Evolutionary conservation across 2,113 vertebrate genomes (phyloP).

Genomic region (Pungitius pungitius): DNA sequence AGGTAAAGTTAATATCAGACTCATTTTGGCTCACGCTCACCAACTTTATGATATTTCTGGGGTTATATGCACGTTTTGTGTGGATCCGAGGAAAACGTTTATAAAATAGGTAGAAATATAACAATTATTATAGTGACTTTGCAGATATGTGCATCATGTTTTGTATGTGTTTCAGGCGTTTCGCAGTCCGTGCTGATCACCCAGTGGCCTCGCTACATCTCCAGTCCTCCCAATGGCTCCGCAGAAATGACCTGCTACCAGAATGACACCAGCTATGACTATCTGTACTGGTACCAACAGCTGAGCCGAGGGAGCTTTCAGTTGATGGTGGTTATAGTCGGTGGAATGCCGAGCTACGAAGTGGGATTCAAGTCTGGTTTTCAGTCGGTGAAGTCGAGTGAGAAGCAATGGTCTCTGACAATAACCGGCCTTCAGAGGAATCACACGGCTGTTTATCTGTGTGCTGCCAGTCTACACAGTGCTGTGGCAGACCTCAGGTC

Average conservation of each 20-base stretch:
- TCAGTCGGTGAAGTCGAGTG: background rate
- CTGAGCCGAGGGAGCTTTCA: background rate
- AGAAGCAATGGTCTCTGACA: slow-evolving; percentile 38
- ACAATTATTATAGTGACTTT: background rate
- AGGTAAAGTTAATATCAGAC: slow-evolving; percentile 32
- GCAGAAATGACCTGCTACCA: slow-evolving; percentile 58
- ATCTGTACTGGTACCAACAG: slow-evolving; percentile 55
- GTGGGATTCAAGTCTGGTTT: slow-evolving; percentile 37
- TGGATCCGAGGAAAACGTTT: background rate
- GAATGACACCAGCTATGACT: slow-evolving; percentile 41
- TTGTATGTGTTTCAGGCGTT: slow-evolving; percentile 20
- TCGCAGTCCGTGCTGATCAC: slow-evolving; percentile 41
- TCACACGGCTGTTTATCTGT: slow-evolving; percentile 48
- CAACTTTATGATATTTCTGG: too few species aligned
- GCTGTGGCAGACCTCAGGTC: slow-evolving; percentile 19
- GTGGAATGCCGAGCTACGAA: background rate
- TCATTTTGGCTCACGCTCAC: background rate
- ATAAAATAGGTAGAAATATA: too few species aligned
- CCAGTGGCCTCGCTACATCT: slow-evolving; percentile 50
- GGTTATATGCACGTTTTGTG: background rate
- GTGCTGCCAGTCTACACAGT: slow-evolving; percentile 51
- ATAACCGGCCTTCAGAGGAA: background rate
- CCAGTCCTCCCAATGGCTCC: fast-evolving
- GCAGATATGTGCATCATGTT: background rate
- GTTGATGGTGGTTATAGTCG: slow-evolving; percentile 4